Conservation (phyloP, 2,113 vertebrate genomes). For the Rhabdornis inornatus region DNA sequence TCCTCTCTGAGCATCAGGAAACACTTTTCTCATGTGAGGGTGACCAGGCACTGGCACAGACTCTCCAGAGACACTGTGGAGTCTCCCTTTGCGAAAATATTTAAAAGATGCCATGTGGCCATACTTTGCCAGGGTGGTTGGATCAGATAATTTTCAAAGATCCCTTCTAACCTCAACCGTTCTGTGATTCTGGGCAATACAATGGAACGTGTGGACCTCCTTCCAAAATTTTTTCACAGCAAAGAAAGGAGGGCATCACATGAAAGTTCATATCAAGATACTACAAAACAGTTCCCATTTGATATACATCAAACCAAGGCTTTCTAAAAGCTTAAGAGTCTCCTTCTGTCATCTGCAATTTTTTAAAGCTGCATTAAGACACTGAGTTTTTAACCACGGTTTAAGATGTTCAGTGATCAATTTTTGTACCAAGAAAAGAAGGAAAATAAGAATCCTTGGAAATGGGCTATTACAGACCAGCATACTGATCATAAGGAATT, state of each 20-base stretch:
- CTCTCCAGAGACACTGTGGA: neutral
- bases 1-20: neutral
- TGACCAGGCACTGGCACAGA: neutral
- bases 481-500: neutral
- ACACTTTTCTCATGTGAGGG: neutral
- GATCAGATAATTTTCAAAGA: neutral
- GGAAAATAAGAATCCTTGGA: neutral
- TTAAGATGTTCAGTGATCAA: neutral
- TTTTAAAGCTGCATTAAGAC: neutral
- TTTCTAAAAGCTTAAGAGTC: neutral
- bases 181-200: neutral
- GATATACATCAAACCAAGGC: neutral
- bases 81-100: neutral
- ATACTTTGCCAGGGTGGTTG: neutral
- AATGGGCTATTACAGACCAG: neutral
- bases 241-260: neutral
- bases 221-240: neutral
- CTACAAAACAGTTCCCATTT: neutral
- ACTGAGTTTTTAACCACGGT: neutral
- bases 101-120: neutral
- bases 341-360: neutral
- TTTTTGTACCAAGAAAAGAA: neutral
- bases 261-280: neutral
- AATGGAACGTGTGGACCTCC: neutral
- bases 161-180: neutral